phyloP scores from a whole-genome alignment of 2,113 vertebrate species.

The Anhinga anhinga region DNA sequence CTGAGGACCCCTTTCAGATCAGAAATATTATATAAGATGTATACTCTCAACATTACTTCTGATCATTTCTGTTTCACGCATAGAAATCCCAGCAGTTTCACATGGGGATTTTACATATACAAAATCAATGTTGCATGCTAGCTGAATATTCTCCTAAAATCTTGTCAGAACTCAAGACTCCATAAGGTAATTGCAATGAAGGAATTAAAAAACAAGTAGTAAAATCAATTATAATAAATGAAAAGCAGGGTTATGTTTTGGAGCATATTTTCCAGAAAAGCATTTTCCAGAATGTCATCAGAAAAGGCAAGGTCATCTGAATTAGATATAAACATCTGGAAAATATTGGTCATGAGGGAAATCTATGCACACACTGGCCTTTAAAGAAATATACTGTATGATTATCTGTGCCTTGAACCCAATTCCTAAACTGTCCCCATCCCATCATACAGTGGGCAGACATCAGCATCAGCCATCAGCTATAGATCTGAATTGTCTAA shows the following conservation, averaged over 20 bases:
- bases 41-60: not conserved
- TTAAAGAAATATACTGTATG: not conserved
- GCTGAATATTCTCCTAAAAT: not conserved
- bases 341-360: not conserved
- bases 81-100: not conserved
- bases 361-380: not conserved
- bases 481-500: not conserved
- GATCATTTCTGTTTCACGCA: not conserved
- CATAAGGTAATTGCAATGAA: not conserved
- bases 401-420: not conserved
- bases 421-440: not conserved
- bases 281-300: not conserved
- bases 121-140: not conserved
- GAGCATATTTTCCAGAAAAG: not conserved
- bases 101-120: not conserved
- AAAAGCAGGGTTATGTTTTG: not conserved
- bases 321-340: not conserved
- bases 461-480: not conserved
- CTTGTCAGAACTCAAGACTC: not conserved
- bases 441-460: not conserved
- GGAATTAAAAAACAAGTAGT: not conserved
- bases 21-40: not conserved
- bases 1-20: not conserved
- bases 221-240: not conserved
- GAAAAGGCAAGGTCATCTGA: not conserved